Percentiles rank a stretch among this genome's conserved stretches.
Evolutionary conservation across 2,888 invertebrate genomes (phyloP).

Genomic region (Balanococcus diminutus): DNA sequence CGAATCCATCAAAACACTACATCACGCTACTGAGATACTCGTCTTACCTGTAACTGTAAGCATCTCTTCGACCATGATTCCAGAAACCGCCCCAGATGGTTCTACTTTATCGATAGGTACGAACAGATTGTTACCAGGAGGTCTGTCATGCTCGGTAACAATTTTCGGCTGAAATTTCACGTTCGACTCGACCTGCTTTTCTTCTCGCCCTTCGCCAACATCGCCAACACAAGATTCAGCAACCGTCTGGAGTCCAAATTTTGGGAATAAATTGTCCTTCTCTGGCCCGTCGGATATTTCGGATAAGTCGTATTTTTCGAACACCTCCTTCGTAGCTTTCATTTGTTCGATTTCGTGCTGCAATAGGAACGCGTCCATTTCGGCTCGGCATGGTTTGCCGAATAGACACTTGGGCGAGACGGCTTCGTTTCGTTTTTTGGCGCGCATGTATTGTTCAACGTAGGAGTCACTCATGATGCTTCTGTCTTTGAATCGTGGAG

Average conservation of each 20-base stretch:
- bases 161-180: slow-evolving; percentile 11
- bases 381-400: neutral
- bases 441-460: slow-evolving; percentile 38
- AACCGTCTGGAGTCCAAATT: too few relatives aligned
- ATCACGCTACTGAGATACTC: slow-evolving; percentile 5
- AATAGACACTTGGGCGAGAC: slow-evolving; percentile 41
- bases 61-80: neutral
- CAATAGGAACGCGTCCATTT: neutral
- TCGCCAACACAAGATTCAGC: too few relatives aligned
- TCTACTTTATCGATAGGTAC: neutral
- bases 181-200: neutral
- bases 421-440: neutral
- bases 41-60: slow-evolving; percentile 3
- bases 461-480: slow-evolving; percentile 18
- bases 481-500: slow-evolving; percentile 24
- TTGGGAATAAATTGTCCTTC: neutral
- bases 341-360: neutral
- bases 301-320: neutral
- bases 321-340: neutral
- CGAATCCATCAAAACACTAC: neutral
- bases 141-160: neutral
- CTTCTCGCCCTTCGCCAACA: neutral
- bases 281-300: neutral
- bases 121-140: neutral
- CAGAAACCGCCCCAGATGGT: neutral